Conservation (phyloP, 2,888 invertebrate species). For the Lasioglossum marginatum region DNA sequence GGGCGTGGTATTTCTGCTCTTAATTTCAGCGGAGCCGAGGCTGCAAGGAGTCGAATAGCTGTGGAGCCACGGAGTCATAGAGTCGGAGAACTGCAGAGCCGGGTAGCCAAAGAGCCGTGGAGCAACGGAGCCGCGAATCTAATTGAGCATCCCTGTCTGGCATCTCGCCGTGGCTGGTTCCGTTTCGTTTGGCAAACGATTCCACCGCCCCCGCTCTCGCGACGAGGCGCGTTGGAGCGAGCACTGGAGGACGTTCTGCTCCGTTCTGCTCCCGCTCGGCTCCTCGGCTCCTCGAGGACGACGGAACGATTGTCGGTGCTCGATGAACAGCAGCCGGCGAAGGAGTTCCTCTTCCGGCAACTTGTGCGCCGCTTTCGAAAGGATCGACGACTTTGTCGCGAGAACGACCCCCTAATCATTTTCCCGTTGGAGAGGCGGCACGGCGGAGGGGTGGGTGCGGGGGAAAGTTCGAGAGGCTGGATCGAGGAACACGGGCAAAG, state of each 20-base stretch:
- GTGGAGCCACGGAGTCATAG: not conserved
- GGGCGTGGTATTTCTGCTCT: not conserved
- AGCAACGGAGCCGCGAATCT: not conserved
- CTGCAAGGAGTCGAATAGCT: not conserved
- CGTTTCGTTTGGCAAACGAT: slow-evolving; percentile 5
- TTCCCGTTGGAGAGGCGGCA: slow-evolving; percentile 34
- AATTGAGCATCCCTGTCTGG: not conserved
- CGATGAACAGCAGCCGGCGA: not conserved
- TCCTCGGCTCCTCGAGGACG: not conserved
- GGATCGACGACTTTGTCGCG: slow-evolving; percentile 31
- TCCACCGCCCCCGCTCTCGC: not conserved
- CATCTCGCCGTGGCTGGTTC: not conserved
- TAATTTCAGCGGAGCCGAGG: not conserved
- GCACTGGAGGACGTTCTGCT: not conserved
- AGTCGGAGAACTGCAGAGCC: not conserved
- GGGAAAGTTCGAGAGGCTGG: not conserved
- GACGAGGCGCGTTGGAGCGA: slow-evolving; percentile 23
- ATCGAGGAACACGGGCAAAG: slow-evolving; percentile 7
- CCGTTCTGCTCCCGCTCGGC: not conserved
- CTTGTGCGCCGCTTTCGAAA: slow-evolving; percentile 21
- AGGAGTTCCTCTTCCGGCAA: slow-evolving; percentile 1
- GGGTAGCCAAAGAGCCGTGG: not conserved
- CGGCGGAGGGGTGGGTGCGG: not conserved
- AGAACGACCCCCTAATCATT: slow-evolving; percentile 62
- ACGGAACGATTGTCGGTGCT: slow-evolving; percentile 10